Evolutionary conservation across 2,797 vertebrate species (phyloP).

Genomic region (Pachyuromys duprasi): DNA sequence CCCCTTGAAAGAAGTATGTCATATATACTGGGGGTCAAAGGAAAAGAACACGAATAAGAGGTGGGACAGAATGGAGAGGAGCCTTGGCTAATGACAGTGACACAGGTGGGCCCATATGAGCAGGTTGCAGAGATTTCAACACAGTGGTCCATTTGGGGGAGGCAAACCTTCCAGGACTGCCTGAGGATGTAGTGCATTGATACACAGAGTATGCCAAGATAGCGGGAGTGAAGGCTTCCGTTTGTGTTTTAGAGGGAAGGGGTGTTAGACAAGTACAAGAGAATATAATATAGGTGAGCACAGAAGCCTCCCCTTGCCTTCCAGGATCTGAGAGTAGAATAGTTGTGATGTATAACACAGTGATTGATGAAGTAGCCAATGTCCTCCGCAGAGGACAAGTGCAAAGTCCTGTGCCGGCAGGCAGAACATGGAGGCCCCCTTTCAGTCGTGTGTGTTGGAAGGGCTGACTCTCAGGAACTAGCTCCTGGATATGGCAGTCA

Average conservation of each 20-base stretch:
- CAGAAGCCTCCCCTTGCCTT: not conserved
- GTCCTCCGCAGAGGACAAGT: not conserved
- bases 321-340: no score
- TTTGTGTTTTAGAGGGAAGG: not conserved
- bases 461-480: not conserved
- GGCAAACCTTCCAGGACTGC: no score
- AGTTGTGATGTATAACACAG: rapidly evolving
- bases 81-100: not conserved
- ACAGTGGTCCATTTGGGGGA: rapidly evolving
- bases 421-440: not conserved
- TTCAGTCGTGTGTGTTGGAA: not conserved
- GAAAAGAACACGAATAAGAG: not conserved
- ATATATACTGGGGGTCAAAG: not conserved
- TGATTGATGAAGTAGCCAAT: not conserved
- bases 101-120: no score
- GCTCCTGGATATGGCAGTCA: not conserved
- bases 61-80: not conserved
- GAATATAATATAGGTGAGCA: not conserved
- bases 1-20: not conserved
- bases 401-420: not conserved
- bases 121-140: not conserved
- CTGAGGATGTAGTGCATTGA: not conserved
- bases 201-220: not conserved
- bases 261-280: not conserved
- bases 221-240: not conserved